Conservation (phyloP, 2,797 vertebrate genomes). For the Amphiprion clarkii region DNA sequence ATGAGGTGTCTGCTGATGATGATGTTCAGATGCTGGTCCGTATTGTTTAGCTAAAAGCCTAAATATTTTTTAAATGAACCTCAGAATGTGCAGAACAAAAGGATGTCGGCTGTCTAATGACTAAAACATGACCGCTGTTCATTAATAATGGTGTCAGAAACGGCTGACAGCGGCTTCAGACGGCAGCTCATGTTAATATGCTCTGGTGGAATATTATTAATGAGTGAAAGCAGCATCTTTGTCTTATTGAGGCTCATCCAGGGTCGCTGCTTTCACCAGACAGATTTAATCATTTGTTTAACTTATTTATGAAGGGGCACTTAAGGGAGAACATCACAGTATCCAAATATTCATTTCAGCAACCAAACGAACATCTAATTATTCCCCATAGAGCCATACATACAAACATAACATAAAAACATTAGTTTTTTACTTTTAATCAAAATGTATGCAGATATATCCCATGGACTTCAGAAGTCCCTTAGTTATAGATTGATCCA, state of each 20-base stretch:
- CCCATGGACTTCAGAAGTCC: too few relatives aligned
- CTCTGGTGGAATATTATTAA: conserved; percentile 17
- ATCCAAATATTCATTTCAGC: too few relatives aligned
- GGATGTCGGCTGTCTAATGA: conserved; percentile 8
- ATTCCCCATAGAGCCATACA: too few relatives aligned
- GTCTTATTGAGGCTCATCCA: conserved; percentile 7
- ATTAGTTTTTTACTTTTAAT: too few relatives aligned
- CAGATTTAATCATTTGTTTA: conserved; percentile 52
- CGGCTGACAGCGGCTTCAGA: conserved; percentile 12
- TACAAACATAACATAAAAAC: too few relatives aligned
- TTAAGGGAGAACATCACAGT: too few relatives aligned
- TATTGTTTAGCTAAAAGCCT: conserved; percentile 31
- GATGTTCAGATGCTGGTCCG: background rate
- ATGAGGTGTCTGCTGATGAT: background rate
- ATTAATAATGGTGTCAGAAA: conserved; percentile 27
- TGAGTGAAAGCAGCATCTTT: conserved; percentile 46
- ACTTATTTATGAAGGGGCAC: conserved; percentile 17
- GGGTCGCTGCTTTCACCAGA: conserved; percentile 11
- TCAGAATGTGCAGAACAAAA: conserved; percentile 38
- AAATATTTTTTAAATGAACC: conserved; percentile 1
- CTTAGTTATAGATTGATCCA: too few relatives aligned
- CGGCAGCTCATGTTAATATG: conserved; percentile 21
- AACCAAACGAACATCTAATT: too few relatives aligned
- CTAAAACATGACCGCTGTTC: conserved; percentile 33
- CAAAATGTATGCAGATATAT: too few relatives aligned